phyloP scores from a whole-genome alignment of 2,113 vertebrate genomes.

The Gobius niger region DNA sequence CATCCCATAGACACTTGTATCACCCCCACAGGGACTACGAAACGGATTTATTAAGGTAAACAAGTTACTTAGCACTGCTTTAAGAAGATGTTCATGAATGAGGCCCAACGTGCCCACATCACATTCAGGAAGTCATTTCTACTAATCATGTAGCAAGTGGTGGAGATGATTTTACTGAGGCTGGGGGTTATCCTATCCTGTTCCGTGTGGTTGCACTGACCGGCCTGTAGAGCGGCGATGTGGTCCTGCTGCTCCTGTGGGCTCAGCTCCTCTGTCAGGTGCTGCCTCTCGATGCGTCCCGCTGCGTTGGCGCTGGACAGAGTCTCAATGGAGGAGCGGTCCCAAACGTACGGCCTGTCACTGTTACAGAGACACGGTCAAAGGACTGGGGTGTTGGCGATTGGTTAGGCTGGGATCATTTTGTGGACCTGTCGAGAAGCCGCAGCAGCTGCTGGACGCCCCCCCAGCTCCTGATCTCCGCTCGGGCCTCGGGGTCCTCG shows the following conservation, averaged over 20 bases:
- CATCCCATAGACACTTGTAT: too few species aligned
- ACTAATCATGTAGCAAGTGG: too few species aligned
- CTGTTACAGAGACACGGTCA: conserved; percentile 46
- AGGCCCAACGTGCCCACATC: too few species aligned
- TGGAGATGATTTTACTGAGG: too few species aligned
- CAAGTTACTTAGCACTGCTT: too few species aligned
- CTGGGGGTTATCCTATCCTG: too few species aligned
- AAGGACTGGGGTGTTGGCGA: neutral
- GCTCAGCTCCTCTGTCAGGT: conserved; percentile 75
- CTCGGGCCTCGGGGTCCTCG: conserved; percentile 82
- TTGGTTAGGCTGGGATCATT: too few species aligned
- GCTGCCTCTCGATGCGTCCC: conserved; percentile 76
- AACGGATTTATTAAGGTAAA: too few species aligned
- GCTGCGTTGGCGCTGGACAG: conserved; percentile 83
- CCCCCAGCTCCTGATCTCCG: conserved; percentile 86
- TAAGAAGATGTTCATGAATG: too few species aligned
- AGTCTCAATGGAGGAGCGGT: conserved; percentile 78
- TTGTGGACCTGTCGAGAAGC: conserved; percentile 79
- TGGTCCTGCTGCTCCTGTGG: conserved; percentile 82
- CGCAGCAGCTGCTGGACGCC: conserved; percentile 89
- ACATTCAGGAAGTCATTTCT: too few species aligned
- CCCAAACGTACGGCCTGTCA: conserved; percentile 80
- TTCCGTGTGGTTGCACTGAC: conserved; percentile 52
- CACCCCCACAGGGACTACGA: too few species aligned
- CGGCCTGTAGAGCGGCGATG: conserved; percentile 81